A percentile compares a stretch with the other conserved stretches of the same genome.
Evolutionary conservation across 2,797 vertebrate genomes (phyloP).

Genomic region (Odontamblyopus lacepedii): DNA sequence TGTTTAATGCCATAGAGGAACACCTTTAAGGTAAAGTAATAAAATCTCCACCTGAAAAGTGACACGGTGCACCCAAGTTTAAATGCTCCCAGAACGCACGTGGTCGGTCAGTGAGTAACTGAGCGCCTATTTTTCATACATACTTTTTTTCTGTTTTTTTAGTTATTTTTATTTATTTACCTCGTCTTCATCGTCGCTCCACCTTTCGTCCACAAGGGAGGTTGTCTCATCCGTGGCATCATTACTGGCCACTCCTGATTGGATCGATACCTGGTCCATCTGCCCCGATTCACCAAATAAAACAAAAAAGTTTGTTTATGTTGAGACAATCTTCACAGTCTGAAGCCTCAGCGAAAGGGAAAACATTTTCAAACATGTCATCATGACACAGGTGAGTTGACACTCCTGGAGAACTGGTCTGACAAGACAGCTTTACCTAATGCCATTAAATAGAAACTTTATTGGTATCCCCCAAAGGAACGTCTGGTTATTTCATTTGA

Average conservation of each 20-base stretch:
- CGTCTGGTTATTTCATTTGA: neutral
- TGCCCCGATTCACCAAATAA: slow-evolving; percentile 35
- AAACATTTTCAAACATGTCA: neutral
- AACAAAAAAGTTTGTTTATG: neutral
- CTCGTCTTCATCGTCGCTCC: slow-evolving; percentile 63
- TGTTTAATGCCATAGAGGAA: too few relatives aligned
- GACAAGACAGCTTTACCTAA: slow-evolving; percentile 38
- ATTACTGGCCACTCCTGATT: slow-evolving; percentile 54
- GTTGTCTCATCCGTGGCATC: slow-evolving; percentile 59
- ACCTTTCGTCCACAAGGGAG: slow-evolving; percentile 50
- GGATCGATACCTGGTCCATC: slow-evolving; percentile 65
- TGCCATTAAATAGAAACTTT: slow-evolving; percentile 7
- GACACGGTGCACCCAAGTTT: too few relatives aligned
- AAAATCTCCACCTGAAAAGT: too few relatives aligned
- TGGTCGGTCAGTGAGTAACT: too few relatives aligned
- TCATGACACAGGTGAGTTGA: neutral
- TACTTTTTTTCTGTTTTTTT: neutral
- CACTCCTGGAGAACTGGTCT: slow-evolving; percentile 60
- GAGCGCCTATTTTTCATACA: too few relatives aligned
- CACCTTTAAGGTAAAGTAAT: too few relatives aligned
- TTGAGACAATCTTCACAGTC: neutral
- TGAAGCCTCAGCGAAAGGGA: neutral
- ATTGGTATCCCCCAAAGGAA: neutral
- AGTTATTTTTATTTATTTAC: slow-evolving; percentile 26
- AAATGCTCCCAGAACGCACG: too few relatives aligned